Base-by-base conservation (phyloP, 2,797 vertebrate genomes). In the Knipowitschia caucasica region DNA sequence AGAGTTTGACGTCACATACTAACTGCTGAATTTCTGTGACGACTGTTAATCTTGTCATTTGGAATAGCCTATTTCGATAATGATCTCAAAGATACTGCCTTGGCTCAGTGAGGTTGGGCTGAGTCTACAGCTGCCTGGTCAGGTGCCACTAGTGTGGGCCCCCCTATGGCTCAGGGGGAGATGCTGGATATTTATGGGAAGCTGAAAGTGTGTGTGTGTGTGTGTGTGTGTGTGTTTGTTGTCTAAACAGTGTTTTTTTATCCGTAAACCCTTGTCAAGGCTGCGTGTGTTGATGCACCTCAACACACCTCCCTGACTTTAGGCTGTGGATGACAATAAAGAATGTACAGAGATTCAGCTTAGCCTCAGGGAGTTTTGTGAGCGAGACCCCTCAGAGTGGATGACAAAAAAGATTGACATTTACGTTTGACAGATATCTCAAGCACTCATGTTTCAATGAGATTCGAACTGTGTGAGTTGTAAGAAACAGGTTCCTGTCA, bases 361-460 rank as follows among this genome's bases (percentile, higher is more conserved):
- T 66, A 49, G 83, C 83, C 81, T 76, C 61, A 3, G 80, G 83
- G 59, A 76, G 53, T 59, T 73, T 78, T 74, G 81, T 69, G 73
- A 73, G 80, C 51, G 30, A 42, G 76, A 88, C 78, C 77, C 64
- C 79, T 75, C 50, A 62, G 73, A 71, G 64, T 61, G 78, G 80
- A 65, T 86, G 78, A 78, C 79, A 84, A 86, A 81, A 81, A 78
- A 89, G 87, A 86, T 86, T 85, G 80, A 81, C 63, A 47, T 88
- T 87, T 78, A 75, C 81, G 83, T 88, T 86, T 84, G 89, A 75
- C 61, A 80, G 73, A 82, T 90, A 62, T 53, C 80, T 87, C 55
- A 80, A 76, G 82, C 80, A 61, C 65, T 67, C 63, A 88, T 79
- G 76, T 34, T 87, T 81, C 63, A 67, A 60, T 63, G 67, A 71